Conservation (phyloP, 2,888 invertebrate genomes). For the Agonopterix arenella region DNA sequence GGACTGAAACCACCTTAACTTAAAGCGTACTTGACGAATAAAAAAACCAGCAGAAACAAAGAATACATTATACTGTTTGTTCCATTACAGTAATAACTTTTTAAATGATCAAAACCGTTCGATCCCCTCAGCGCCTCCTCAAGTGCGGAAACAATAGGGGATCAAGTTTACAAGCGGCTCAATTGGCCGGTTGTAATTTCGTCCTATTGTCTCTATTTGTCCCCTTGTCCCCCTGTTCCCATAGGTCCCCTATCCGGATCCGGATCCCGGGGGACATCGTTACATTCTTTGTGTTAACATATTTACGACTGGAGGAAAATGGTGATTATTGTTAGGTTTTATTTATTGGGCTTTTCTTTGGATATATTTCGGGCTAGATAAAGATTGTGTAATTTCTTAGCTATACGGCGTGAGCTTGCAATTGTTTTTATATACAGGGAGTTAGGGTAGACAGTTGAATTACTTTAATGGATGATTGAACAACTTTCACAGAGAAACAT, state of each 20-base stretch:
- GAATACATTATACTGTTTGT: too few species aligned
- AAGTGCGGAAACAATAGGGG: constrained; percentile 71
- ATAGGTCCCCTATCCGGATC: constrained; percentile 24
- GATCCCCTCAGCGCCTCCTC: constrained; percentile 27
- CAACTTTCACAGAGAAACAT: too few species aligned
- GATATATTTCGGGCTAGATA: background rate
- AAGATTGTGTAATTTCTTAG: too few species aligned
- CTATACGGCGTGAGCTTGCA: too few species aligned
- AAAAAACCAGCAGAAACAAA: too few species aligned
- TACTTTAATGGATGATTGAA: too few species aligned
- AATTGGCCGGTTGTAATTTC: constrained; percentile 75
- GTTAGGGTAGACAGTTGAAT: too few species aligned
- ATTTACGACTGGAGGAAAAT: constrained; percentile 42
- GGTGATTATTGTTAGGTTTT: constrained; percentile 39
- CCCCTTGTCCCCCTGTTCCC: constrained; percentile 26
- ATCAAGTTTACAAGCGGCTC: constrained; percentile 68
- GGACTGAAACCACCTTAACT: too few species aligned
- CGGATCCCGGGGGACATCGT: constrained; percentile 46
- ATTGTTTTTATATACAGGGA: too few species aligned
- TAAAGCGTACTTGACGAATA: too few species aligned
- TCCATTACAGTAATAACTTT: too few species aligned
- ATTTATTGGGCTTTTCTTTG: constrained; percentile 23
- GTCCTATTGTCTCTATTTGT: constrained; percentile 64
- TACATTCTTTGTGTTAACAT: constrained; percentile 55
- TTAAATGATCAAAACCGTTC: constrained; percentile 39